A percentile compares a stretch with the other conserved stretches of the same genome.
Conservation (phyloP, 2,888 invertebrate species). For the Cactoblastis cactorum region DNA sequence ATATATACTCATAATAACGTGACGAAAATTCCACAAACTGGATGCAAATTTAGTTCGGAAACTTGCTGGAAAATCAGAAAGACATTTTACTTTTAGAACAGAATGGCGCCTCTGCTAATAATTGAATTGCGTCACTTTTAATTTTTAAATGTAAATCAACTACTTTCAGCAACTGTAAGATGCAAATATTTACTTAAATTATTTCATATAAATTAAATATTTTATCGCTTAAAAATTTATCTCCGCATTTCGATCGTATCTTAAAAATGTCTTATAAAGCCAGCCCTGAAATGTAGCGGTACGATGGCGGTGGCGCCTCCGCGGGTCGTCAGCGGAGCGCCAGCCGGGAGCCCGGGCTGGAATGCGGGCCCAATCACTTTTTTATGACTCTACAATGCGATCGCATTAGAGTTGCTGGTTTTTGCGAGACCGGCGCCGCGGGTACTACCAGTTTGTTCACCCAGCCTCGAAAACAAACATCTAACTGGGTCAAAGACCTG, state of each 20-base stretch:
- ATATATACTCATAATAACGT: too few relatives aligned
- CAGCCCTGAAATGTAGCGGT: neutral
- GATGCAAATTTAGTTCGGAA: too few relatives aligned
- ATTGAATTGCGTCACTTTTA: too few relatives aligned
- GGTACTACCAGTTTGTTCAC: slow-evolving; percentile 6
- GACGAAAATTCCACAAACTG: too few relatives aligned
- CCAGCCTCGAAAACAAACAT: neutral
- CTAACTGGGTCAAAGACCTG: slow-evolving; percentile 4
- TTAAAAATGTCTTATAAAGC: neutral
- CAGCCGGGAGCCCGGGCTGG: slow-evolving; percentile 12
- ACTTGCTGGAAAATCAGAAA: too few relatives aligned
- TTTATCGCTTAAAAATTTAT: too few relatives aligned
- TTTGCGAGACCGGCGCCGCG: slow-evolving; percentile 9
- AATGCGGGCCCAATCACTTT: slow-evolving; percentile 29
- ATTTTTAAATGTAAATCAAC: too few relatives aligned
- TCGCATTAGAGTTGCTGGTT: slow-evolving; percentile 29
- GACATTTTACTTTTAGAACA: too few relatives aligned
- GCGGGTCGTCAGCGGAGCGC: slow-evolving; percentile 1
- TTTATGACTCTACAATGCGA: slow-evolving; percentile 28
- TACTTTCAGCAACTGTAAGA: too few relatives aligned
- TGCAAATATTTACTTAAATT: too few relatives aligned
- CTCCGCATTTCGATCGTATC: neutral
- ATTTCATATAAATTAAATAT: too few relatives aligned
- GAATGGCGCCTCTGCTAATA: too few relatives aligned
- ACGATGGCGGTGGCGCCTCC: slow-evolving; percentile 30